Conservation (phyloP, 2,888 invertebrate species). For the Polyploca ridens region DNA sequence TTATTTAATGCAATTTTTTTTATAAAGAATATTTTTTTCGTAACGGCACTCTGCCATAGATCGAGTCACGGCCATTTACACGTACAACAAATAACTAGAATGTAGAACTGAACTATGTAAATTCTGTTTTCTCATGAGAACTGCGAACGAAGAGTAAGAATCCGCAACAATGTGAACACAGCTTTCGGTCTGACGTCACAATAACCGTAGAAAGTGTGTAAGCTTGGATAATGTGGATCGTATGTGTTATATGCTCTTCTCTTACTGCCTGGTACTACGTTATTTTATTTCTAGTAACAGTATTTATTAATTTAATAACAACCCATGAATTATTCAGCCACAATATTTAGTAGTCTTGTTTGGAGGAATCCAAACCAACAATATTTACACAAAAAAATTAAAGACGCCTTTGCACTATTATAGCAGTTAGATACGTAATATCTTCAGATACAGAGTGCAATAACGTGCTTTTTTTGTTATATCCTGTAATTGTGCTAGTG, state of each 20-base stretch:
- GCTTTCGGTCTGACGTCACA: background rate
- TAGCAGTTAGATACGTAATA: too few relatives aligned
- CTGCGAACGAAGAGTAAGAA: background rate
- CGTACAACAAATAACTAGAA: background rate
- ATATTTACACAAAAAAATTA: too few relatives aligned
- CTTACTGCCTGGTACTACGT: background rate
- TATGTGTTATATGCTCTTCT: background rate
- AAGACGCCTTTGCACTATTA: too few relatives aligned
- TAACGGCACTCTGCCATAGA: background rate
- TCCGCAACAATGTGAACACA: background rate
- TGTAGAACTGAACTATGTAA: background rate
- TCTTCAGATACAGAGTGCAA: too few relatives aligned
- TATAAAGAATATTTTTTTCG: too few relatives aligned
- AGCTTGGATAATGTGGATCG: background rate
- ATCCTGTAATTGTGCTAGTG: too few relatives aligned
- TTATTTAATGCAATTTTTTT: background rate
- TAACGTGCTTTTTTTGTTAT: too few relatives aligned
- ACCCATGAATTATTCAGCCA: too few relatives aligned
- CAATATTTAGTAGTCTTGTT: too few relatives aligned
- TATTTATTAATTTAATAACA: too few relatives aligned
- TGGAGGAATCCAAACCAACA: too few relatives aligned
- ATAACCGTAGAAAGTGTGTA: constrained; percentile 6
- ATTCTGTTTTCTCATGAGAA: background rate
- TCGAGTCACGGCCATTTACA: background rate
- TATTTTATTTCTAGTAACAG: background rate